Percentiles rank a stretch among this genome's conserved stretches.
phyloP scores from a whole-genome alignment of 2,113 vertebrate species.

The Grantiella picta region DNA sequence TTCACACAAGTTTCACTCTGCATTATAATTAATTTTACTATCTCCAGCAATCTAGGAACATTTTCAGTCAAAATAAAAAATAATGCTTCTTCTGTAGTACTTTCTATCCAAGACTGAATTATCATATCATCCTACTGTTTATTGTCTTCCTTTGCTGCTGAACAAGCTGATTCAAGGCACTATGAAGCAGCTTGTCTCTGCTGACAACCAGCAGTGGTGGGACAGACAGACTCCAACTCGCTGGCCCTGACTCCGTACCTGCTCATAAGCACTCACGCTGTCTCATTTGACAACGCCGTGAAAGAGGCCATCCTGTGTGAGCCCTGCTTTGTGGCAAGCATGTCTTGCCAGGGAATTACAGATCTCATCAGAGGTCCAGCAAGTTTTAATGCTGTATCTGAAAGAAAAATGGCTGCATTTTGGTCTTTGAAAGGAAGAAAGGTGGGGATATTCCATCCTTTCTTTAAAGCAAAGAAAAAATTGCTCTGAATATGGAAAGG shows the following conservation, averaged over 20 bases:
- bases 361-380: background rate
- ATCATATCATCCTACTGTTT: background rate
- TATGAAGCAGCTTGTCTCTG: background rate
- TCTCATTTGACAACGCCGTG: background rate
- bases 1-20: background rate
- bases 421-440: background rate
- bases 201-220: background rate
- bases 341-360: background rate
- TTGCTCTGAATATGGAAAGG: background rate
- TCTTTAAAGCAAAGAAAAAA: background rate
- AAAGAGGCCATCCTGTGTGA: background rate
- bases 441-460: background rate
- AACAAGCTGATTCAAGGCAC: background rate
- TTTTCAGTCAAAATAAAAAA: conserved; percentile 7
- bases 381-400: background rate
- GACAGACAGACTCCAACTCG: background rate
- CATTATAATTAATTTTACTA: background rate
- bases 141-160: background rate
- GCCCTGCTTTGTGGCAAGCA: background rate
- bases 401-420: background rate
- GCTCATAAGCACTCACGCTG: fast-evolving
- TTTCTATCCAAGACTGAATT: background rate
- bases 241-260: background rate
- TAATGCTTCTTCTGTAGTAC: background rate
- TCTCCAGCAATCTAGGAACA: background rate